These are phyloP conservation scores for Sturmia bella DNA, from an alignment of 2,888 invertebrate species.

Conservation along the genomic window DNA sequence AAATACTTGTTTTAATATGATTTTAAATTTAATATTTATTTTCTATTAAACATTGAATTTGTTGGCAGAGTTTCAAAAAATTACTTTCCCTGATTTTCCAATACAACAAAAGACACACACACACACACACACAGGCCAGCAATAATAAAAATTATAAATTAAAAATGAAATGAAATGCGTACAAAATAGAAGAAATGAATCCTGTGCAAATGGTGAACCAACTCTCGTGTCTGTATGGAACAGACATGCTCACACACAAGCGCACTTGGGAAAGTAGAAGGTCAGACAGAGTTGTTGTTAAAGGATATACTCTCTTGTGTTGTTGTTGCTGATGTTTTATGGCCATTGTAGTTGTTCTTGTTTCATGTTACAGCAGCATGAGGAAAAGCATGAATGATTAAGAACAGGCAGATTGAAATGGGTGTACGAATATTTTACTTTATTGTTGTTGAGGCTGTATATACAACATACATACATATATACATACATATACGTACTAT, in stretches of 20 bases:
- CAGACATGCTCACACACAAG: conserved; percentile 12
- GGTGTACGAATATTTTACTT: conserved; percentile 20
- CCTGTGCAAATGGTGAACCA: background rate
- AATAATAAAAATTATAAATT: conserved; percentile 38
- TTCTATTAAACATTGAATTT: background rate
- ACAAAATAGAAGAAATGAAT: conserved; percentile 68
- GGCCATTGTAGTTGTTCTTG: conserved; percentile 22
- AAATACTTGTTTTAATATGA: background rate
- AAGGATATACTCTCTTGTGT: conserved; percentile 26
- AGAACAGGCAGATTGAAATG: conserved; percentile 31
- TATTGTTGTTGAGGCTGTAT: conserved; percentile 14
- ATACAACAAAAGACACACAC: conserved; percentile 17
- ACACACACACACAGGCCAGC: background rate
- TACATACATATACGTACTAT: too few species aligned
- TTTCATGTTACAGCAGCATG: conserved; percentile 1
- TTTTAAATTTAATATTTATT: background rate
- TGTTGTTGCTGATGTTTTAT: conserved; percentile 14
- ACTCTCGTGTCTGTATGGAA: background rate
- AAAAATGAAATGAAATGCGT: conserved; percentile 50
- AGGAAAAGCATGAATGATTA: conserved; percentile 17
- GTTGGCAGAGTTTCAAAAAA: conserved; percentile 56
- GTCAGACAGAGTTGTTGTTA: conserved; percentile 50
- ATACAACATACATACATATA: too few species aligned
- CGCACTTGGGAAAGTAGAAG: conserved; percentile 63
- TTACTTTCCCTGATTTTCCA: conserved; percentile 52